Percentiles rank a stretch among this genome's conserved stretches.
These are phyloP conservation scores for Cygnus atratus DNA, from an alignment of 2,113 vertebrate genomes.

Conservation along the genomic window DNA sequence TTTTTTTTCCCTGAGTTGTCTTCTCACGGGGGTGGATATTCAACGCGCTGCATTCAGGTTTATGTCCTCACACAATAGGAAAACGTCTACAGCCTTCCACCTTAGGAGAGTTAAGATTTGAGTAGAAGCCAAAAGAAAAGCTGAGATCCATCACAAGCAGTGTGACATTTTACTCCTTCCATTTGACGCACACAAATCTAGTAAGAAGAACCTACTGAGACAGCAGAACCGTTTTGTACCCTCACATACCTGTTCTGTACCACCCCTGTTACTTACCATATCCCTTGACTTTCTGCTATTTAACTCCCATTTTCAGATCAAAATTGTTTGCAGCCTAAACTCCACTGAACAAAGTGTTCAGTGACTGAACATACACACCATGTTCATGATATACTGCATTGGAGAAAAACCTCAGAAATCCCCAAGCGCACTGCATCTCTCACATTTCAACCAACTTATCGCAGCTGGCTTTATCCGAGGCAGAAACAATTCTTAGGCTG, in stretches of 20 bases:
- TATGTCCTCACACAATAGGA: neutral
- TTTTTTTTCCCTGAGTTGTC: no score
- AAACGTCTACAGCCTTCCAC: neutral
- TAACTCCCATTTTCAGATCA: neutral
- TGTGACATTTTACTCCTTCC: neutral
- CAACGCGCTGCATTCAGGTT: neutral
- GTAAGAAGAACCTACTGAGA: neutral
- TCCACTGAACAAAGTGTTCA: neutral
- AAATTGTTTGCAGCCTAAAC: neutral
- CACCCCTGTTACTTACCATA: neutral
- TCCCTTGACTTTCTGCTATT: neutral
- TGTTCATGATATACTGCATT: accelerated
- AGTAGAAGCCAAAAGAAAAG: neutral
- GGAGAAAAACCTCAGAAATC: neutral
- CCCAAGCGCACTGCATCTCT: accelerated
- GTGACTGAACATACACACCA: accelerated
- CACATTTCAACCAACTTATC: neutral
- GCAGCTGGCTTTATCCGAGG: accelerated
- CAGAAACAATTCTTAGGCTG: neutral
- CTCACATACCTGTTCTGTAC: no score
- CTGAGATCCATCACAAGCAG: neutral
- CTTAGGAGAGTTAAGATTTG: neutral
- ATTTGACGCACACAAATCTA: neutral
- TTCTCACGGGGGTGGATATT: neutral
- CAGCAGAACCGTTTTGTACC: neutral